Conservation (phyloP, 2,113 vertebrate genomes). For the Theristicus caerulescens region DNA sequence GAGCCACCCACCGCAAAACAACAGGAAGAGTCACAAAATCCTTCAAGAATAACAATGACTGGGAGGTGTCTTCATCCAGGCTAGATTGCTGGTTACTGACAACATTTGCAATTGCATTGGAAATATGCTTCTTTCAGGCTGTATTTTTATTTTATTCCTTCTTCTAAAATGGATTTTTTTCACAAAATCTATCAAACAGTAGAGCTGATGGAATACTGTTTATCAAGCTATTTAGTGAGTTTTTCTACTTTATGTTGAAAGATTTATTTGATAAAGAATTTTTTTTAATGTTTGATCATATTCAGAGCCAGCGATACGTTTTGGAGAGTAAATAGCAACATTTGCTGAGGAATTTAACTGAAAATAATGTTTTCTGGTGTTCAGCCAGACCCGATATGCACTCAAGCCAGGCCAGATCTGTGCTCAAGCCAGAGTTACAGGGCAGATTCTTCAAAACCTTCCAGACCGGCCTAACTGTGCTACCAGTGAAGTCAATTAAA, state of each 20-base stretch:
- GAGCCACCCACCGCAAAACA: not conserved
- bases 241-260: not conserved
- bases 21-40: constrained; percentile 54
- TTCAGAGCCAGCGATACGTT: not conserved
- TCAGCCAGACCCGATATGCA: not conserved
- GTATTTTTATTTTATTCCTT: not conserved
- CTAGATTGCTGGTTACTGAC: not conserved
- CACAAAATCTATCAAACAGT: not conserved
- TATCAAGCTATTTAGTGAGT: not conserved
- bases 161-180: not conserved
- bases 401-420: not conserved
- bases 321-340: not conserved
- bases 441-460: not conserved
- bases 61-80: not conserved
- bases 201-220: not conserved
- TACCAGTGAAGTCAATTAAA: not conserved
- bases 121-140: not conserved
- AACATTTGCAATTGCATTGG: not conserved
- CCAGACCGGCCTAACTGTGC: not conserved
- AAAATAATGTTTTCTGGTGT: not conserved
- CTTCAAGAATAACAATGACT: constrained; percentile 5
- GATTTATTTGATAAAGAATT: not conserved
- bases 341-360: not conserved
- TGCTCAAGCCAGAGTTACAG: not conserved
- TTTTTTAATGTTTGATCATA: not conserved